Conservation (phyloP, 2,797 vertebrate genomes). For the Dallia pectoralis region DNA sequence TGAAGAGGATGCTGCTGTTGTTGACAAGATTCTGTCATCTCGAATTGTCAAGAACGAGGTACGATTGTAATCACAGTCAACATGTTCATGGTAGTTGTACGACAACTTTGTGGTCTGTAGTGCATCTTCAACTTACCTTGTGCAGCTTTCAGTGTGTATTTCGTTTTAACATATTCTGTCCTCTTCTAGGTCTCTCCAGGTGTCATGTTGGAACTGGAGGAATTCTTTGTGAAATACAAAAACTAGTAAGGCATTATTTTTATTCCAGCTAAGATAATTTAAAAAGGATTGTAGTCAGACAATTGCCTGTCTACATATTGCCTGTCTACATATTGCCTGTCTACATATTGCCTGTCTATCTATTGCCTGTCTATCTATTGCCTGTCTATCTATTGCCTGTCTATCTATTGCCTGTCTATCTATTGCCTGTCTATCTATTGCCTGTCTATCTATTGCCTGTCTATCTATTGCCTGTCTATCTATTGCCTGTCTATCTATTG, state of each 20-base stretch:
- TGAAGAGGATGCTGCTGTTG: slow-evolving; percentile 97
- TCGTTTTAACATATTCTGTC: slow-evolving; percentile 22
- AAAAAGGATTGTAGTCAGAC: not conserved
- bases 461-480: no score
- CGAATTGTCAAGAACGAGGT: slow-evolving; percentile 92
- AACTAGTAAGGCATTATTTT: slow-evolving; percentile 88
- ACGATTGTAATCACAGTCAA: slow-evolving; percentile 26
- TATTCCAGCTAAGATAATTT: not conserved
- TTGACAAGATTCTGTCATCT: slow-evolving; percentile 97
- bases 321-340: no score
- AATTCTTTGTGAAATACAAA: slow-evolving; percentile 99
- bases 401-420: no score
- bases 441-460: no score
- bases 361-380: no score
- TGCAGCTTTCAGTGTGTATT: not conserved
- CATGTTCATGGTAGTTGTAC: not conserved
- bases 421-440: no score
- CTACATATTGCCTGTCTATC: no score
- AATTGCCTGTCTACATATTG: no score
- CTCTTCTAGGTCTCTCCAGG: slow-evolving; percentile 85
- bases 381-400: no score
- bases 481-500: no score
- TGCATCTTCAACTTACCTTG: not conserved
- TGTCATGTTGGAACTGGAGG: slow-evolving; percentile 87
- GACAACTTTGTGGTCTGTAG: not conserved